Evolutionary conservation across 2,888 invertebrate species (phyloP).

Genomic region (Apotomis turbidana): DNA sequence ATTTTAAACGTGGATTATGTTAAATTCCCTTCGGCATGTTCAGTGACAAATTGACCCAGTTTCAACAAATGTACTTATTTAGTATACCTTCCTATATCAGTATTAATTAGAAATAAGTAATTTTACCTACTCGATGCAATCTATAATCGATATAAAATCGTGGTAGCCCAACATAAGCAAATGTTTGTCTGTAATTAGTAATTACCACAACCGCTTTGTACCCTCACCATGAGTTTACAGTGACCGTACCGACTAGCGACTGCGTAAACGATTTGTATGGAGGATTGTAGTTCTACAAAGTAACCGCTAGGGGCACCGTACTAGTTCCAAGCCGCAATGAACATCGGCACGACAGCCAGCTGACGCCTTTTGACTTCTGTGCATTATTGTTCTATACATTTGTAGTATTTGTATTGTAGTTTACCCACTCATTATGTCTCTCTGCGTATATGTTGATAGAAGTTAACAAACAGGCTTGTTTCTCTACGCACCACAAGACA

Average conservation of each 20-base stretch:
- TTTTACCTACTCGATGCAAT: not conserved
- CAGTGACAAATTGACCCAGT: too few relatives aligned
- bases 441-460: not conserved
- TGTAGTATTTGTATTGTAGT: not conserved
- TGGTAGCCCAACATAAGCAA: conserved; percentile 9
- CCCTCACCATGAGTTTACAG: too few relatives aligned
- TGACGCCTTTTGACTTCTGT: conserved; percentile 42
- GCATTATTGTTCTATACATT: conserved; percentile 26
- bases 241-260: too few relatives aligned
- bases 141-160: not conserved
- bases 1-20: too few relatives aligned
- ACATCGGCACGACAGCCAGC: conserved; percentile 49
- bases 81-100: too few relatives aligned
- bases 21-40: too few relatives aligned
- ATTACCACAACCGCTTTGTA: conserved; percentile 3
- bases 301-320: not conserved
- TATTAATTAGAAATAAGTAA: too few relatives aligned
- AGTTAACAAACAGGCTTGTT: conserved; percentile 6
- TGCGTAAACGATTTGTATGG: too few relatives aligned
- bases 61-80: too few relatives aligned
- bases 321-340: conserved; percentile 44
- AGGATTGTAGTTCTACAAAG: too few relatives aligned
- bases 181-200: conserved; percentile 4
- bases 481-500: conserved; percentile 8
- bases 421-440: not conserved